Conservation (phyloP, 2,797 vertebrate species). For the Sternotherus odoratus region DNA sequence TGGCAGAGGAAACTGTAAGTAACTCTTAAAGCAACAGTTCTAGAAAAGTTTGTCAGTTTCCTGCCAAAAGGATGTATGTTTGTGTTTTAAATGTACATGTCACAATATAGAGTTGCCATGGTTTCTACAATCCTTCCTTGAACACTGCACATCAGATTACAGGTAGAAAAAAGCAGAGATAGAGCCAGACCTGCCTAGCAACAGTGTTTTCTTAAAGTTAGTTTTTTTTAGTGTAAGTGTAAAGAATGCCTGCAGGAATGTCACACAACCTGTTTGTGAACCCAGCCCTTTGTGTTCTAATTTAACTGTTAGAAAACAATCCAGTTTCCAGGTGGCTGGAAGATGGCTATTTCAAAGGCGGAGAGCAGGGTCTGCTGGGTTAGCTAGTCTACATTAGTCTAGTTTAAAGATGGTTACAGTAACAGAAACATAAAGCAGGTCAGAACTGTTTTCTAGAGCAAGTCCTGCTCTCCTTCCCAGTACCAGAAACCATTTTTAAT, state of each 20-base stretch:
- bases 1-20: slow-evolving; percentile 45
- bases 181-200: slow-evolving; percentile 46
- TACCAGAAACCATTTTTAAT: neutral
- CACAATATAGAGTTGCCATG: slow-evolving; percentile 61
- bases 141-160: slow-evolving; percentile 13
- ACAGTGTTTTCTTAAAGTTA: slow-evolving; percentile 8
- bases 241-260: slow-evolving; percentile 54
- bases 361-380: neutral
- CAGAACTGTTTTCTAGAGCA: neutral
- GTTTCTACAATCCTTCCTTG: slow-evolving; percentile 37
- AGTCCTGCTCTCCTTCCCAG: neutral
- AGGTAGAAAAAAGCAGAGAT: neutral
- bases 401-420: neutral
- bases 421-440: neutral
- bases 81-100: neutral
- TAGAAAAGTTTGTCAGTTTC: slow-evolving; percentile 29
- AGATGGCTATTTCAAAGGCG: neutral
- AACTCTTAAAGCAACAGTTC: slow-evolving; percentile 31
- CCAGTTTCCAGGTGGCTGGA: neutral
- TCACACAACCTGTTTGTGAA: slow-evolving; percentile 27
- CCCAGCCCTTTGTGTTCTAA: slow-evolving; percentile 1
- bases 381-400: neutral
- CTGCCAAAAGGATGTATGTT: slow-evolving; percentile 35
- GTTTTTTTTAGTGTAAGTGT: neutral
- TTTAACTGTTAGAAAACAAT: neutral